Conservation (phyloP, 2,113 vertebrate species). For the Cisticola juncidis region DNA sequence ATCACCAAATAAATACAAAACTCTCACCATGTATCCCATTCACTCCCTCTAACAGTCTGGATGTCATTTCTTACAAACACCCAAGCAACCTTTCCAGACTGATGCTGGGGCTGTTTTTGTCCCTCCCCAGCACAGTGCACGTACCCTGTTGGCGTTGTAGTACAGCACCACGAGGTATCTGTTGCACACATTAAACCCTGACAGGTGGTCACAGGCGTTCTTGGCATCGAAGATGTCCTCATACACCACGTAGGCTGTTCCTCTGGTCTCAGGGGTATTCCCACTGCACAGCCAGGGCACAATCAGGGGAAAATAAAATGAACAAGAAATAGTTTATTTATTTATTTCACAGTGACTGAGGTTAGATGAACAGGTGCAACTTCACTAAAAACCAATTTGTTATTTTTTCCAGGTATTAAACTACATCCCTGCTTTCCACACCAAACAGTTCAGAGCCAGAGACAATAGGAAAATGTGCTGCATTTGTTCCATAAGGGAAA, state of each 20-base stretch:
- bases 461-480: background rate
- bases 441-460: background rate
- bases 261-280: constrained; percentile 94
- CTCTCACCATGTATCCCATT: background rate
- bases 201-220: constrained; percentile 97
- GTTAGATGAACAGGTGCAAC: background rate
- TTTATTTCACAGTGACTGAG: background rate
- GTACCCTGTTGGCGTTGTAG: constrained; percentile 95
- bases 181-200: constrained; percentile 98
- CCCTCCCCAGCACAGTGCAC: background rate
- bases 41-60: background rate
- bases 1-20: background rate
- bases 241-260: constrained; percentile 97
- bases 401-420: background rate
- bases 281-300: constrained; percentile 75
- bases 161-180: constrained; percentile 97
- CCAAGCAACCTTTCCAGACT: background rate
- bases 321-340: background rate
- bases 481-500: background rate
- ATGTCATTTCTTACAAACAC: background rate
- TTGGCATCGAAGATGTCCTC: constrained; percentile 99
- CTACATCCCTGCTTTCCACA: background rate
- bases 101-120: background rate
- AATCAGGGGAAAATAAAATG: background rate
- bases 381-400: background rate